Base-by-base conservation (phyloP, 2,113 vertebrate species). In the Channa argus region DNA sequence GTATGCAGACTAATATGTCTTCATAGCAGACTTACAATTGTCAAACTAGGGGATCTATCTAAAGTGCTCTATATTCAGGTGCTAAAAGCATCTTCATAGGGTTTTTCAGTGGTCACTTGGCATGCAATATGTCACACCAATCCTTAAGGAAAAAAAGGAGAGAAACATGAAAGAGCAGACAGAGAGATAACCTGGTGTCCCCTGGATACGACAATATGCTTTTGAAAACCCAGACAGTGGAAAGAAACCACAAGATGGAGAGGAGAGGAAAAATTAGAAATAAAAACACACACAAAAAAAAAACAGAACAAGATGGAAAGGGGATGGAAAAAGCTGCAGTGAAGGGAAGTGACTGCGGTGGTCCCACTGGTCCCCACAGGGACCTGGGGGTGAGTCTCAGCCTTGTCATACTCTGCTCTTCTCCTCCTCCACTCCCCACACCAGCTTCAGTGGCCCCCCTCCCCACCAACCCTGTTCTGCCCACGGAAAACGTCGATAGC, bases 401-500 rank as follows among this genome's bases (percentile, higher is more conserved):
- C 94, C 97, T 97, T 98, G 97, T 98, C 97, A 98, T 98, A 95
- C 94, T 95, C 94, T 88, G 91, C 86, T 87, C 81, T 65, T 79
- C 89, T 89, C 87, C 86, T 87, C 85, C 84, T 81, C 82, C 81
- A 67, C 74, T 77, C 81, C 64, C 71, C 75, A 59, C 80, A 69
- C 74, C 50, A 83, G 93, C 94, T 95, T 91, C 91, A 75, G 51
- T 52, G 41, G 7, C 52, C 50, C n/a, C 50, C 33, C 59, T 84
- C 63, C 49, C 78, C 86, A 77, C 82, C 79, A 74, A 83, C 86
- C 94, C 94, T 95, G 95, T 94, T 95, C 95, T 95, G 95, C 95
- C 96, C 96, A 94, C 95, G 95, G 96, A 96, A 97, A 96, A 98
- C 94, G 96, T 99, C 98, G 96, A 99, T 99, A 99, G 95, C 96